Evolutionary conservation across 2,113 vertebrate genomes (phyloP).

Genomic region (Acrocephalus kingi): DNA sequence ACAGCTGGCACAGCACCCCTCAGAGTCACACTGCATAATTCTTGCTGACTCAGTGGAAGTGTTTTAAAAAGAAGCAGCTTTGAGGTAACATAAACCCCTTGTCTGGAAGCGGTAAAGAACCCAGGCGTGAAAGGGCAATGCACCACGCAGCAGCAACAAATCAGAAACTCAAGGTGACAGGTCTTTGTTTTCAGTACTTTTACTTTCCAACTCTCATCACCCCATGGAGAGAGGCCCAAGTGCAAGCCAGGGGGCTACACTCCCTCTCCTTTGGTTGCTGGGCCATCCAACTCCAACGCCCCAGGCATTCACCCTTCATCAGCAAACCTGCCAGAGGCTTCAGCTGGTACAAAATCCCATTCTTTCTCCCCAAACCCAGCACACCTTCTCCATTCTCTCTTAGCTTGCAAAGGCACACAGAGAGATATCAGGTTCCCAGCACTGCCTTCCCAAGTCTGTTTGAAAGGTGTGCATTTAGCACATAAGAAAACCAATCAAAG

Average conservation of each 20-base stretch:
- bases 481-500: not conserved
- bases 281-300: not conserved
- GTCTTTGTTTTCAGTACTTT: not conserved
- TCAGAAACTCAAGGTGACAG: not conserved
- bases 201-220: not conserved
- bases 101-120: not conserved
- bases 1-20: not conserved
- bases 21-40: fast-evolving
- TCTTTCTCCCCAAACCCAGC: not conserved
- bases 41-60: not conserved
- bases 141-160: fast-evolving
- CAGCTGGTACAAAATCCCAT: not conserved
- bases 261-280: not conserved
- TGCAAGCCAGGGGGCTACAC: not conserved
- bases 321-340: not conserved
- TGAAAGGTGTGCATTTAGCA: not conserved
- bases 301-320: not conserved
- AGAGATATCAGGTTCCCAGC: fast-evolving
- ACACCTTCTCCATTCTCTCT: not conserved
- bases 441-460: not conserved
- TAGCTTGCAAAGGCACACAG: not conserved
- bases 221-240: not conserved
- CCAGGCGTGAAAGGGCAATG: not conserved
- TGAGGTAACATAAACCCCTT: not conserved
- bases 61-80: not conserved